These are phyloP conservation scores for Zoanthus sociatus DNA, from an alignment of 92 coral and sea anemone species.

Conservation along the genomic window DNA sequence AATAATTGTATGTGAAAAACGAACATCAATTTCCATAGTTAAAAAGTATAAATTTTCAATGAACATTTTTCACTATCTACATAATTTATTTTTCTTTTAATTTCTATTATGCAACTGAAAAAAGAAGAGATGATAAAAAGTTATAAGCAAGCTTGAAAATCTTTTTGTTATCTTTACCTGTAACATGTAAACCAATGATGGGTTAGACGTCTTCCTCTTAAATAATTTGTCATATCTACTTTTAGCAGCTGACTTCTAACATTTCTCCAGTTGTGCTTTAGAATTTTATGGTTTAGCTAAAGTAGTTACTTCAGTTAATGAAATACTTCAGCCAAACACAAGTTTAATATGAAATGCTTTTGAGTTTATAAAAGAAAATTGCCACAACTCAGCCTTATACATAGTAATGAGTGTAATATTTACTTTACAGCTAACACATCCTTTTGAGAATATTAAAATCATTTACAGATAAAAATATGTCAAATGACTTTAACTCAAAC, in stretches of 20 bases:
- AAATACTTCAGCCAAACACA: neutral
- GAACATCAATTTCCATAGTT: neutral
- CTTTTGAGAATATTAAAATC: constrained; percentile 46
- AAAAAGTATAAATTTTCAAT: neutral
- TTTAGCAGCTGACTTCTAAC: neutral
- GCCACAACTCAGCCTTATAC: constrained; percentile 25
- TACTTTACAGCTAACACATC: constrained; percentile 47
- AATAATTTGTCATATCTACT: constrained; percentile 29
- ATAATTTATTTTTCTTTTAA: neutral
- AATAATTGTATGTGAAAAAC: neutral
- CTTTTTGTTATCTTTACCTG: constrained; percentile 29
- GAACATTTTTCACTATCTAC: neutral
- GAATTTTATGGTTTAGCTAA: neutral
- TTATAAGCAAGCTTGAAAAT: constrained; percentile 9
- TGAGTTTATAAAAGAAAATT: constrained; percentile 24
- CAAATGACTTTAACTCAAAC: constrained; percentile 22
- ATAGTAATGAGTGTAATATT: constrained; percentile 46
- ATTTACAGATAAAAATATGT: constrained; percentile 47
- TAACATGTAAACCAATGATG: constrained; percentile 44
- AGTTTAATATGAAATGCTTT: constrained; percentile 13
- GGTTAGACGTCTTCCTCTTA: constrained; percentile 34
- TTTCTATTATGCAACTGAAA: neutral
- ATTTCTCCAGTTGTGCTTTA: neutral
- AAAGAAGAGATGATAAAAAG: neutral
- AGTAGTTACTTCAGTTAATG: neutral